phyloP scores from a whole-genome alignment of 2,113 vertebrate genomes.

The Speoplatyrhinus poulsoni region DNA sequence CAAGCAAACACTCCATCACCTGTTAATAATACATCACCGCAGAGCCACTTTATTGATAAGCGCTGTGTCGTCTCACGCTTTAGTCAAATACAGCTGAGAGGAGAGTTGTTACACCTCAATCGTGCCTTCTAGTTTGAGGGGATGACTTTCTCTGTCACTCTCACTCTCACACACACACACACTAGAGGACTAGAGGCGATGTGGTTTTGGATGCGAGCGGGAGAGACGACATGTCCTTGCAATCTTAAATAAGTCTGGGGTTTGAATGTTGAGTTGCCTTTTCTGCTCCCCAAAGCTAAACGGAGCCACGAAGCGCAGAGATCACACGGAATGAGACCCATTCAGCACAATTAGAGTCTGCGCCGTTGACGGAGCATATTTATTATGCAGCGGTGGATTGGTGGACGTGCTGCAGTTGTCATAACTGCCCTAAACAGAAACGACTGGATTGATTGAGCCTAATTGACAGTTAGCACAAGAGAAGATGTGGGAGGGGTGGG shows the following conservation, averaged over 20 bases:
- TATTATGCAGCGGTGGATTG: constrained; percentile 56
- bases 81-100: constrained; percentile 46
- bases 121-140: constrained; percentile 50
- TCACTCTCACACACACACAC: constrained; percentile 11
- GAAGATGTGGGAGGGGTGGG: constrained; percentile 5
- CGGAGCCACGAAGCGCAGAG: constrained; percentile 7
- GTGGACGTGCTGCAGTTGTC: constrained; percentile 57
- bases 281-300: constrained; percentile 13
- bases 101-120: constrained; percentile 45
- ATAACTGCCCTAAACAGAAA: constrained; percentile 61
- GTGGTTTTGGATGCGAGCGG: constrained; percentile 29
- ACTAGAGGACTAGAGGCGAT: constrained; percentile 29
- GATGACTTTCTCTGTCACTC: constrained; percentile 47
- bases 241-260: constrained; percentile 39
- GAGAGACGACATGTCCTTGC: constrained; percentile 41
- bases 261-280: constrained; percentile 41
- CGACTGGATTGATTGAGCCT: constrained; percentile 68
- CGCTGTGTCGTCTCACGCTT: constrained; percentile 43
- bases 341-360: constrained; percentile 61
- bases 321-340: constrained; percentile 47
- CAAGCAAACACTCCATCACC: constrained; percentile 59
- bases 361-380: constrained; percentile 53
- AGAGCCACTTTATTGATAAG: constrained; percentile 71
- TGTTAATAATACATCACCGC: constrained; percentile 75
- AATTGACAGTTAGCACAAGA: constrained; percentile 64